Base-by-base conservation (phyloP, 2,113 vertebrate species). In the Epinephelus moara region DNA sequence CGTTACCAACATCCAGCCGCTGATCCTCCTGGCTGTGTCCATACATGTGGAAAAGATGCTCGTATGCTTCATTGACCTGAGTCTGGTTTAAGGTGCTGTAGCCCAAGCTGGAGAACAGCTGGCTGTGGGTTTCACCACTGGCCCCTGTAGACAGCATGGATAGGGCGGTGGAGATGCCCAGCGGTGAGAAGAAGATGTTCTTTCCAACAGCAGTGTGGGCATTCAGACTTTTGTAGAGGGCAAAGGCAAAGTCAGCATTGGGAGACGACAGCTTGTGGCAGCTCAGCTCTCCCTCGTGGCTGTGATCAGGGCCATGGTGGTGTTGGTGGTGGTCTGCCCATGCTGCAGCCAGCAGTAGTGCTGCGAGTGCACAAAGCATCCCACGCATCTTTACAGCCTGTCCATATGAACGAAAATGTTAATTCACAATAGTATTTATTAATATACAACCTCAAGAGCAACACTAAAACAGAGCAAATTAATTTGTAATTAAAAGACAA, bases 241-340 rank as follows among this genome's bases (percentile, higher is more conserved):
- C 67, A 49, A 97, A 96, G 61, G 92, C 93, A 64, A 97, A 96
- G 75, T 95, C 93, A 55, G 93, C 88, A 56, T 97, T 98, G n/a
- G 72, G 79, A 12, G 59, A 1, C 0, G 88, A 60, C 7, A 98
- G 61, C 57, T 6, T 75, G 42, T 85, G 13, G 11, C 6, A 37
- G 33, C 33, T 37, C 33, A 37, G 33, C 33, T 37, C 33, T 37
- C 33, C 33, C 33, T 37, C 6, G 1, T 37, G 33, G 33, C 33
- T 37, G 33, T 37, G 33, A 37, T 37, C 33, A 37, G 6, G 1
- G 33, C 33, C 33, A 7, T 37, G 33, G 33, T 37, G 33, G 33
- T 9, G 5, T 4, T 30, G 30, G 30, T 85, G 30, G 30, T 85
- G 93, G 33, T 87, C 19, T 11, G 93, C 89, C 75, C 47, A 91